phyloP scores from a whole-genome alignment of 2,797 vertebrate genomes.

The Bucorvus abyssinicus region DNA sequence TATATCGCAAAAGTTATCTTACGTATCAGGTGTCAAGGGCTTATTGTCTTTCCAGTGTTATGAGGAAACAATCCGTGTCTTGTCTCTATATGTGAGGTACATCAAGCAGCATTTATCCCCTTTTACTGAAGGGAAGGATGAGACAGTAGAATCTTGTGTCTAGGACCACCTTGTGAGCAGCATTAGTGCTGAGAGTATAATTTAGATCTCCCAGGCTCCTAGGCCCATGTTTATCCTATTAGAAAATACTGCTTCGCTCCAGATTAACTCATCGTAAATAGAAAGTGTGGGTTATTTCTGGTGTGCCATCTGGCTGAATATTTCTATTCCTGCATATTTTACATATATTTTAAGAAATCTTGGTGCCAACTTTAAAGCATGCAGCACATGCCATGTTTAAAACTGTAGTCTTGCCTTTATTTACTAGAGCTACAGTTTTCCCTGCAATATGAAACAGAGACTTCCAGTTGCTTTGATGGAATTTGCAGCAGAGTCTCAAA shows the following conservation, averaged over 20 bases:
- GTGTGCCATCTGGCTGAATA: slow-evolving; percentile 32
- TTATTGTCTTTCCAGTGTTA: not conserved
- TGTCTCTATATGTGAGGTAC: not conserved
- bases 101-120: not conserved
- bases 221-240: slow-evolving; percentile 20
- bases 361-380: not conserved
- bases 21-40: not conserved
- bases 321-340: slow-evolving; percentile 12
- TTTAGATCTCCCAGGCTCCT: not conserved
- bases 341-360: not conserved
- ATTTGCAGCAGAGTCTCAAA: not conserved
- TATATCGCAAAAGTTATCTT: not conserved
- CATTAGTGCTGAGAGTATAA: not conserved
- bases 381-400: not conserved
- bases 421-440: not conserved
- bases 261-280: slow-evolving; percentile 25
- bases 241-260: slow-evolving; percentile 23
- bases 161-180: slow-evolving; percentile 19
- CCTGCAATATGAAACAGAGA: not conserved
- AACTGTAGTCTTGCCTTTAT: not conserved
- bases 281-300: slow-evolving; percentile 44
- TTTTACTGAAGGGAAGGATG: not conserved
- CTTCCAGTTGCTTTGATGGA: not conserved
- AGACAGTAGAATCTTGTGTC: not conserved
- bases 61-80: not conserved